A percentile compares a stretch with the other conserved stretches of the same genome.
Evolutionary conservation across 2,888 invertebrate genomes (phyloP).

Genomic region (Poecilobothrus nobilitatus): DNA sequence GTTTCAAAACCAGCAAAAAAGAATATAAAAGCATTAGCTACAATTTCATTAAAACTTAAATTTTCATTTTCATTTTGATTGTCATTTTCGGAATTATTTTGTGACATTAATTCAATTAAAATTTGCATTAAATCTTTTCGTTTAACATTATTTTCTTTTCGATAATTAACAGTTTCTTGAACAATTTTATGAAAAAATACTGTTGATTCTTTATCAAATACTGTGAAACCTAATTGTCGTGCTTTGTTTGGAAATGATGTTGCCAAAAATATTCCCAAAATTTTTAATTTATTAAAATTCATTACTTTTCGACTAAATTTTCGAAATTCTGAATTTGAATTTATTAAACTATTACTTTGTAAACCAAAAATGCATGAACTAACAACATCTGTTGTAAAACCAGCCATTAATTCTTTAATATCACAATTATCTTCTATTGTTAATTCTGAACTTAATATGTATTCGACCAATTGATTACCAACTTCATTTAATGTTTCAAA

Average conservation of each 20-base stretch:
- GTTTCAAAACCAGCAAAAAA: conserved; percentile 47
- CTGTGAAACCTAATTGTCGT: conserved; percentile 13
- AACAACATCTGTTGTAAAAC: conserved; percentile 24
- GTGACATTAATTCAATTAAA: conserved; percentile 21
- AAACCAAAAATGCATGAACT: conserved; percentile 39
- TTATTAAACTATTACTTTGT: conserved; percentile 33
- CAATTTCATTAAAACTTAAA: conserved; percentile 38
- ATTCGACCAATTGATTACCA: conserved; percentile 18
- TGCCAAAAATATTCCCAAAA: too few relatives aligned
- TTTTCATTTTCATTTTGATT: too few relatives aligned
- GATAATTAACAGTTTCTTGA: conserved; percentile 19
- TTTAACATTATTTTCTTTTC: conserved; percentile 20
- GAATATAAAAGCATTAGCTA: conserved; percentile 46
- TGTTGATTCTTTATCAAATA: conserved; percentile 15
- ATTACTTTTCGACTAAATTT: too few relatives aligned
- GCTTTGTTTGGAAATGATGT: conserved; percentile 15
- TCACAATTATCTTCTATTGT: conserved; percentile 17
- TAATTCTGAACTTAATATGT: conserved; percentile 8
- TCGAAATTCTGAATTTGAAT: conserved; percentile 32
- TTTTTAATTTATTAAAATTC: too few relatives aligned
- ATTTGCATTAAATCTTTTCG: conserved; percentile 24
- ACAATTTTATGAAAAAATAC: conserved; percentile 20
- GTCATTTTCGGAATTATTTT: not conserved
- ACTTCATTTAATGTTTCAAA: conserved; percentile 21
- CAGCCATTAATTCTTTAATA: conserved; percentile 20